Conservation (phyloP, 23 tunicate species). For the Oikopleura dioica region DNA sequence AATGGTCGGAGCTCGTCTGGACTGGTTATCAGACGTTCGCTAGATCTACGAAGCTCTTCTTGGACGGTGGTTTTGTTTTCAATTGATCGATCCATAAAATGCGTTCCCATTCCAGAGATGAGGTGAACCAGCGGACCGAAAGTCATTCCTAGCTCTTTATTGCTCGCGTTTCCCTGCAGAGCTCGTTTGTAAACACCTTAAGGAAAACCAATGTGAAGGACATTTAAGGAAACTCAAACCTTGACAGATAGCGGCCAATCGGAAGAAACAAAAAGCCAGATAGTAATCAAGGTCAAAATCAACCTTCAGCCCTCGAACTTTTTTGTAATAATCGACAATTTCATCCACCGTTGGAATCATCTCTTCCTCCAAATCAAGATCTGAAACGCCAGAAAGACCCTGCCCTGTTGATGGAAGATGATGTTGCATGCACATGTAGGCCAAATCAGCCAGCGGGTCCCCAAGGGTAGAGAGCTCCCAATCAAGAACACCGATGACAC, state of each 20-base stretch:
- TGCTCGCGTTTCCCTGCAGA: constrained; percentile 22
- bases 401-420: neutral
- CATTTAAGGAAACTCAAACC: too few relatives aligned
- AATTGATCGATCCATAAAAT: too few relatives aligned
- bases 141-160: neutral
- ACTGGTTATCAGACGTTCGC: neutral
- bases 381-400: constrained; percentile 29
- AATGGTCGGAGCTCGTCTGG: neutral
- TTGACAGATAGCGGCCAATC: constrained; percentile 73
- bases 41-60: too few relatives aligned
- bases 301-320: constrained; percentile 15
- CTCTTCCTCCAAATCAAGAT: constrained; percentile 29
- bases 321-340: constrained; percentile 29
- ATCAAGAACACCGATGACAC: constrained; percentile 50
- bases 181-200: constrained; percentile 88
- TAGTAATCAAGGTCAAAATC: constrained; percentile 60
- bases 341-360: constrained; percentile 60
- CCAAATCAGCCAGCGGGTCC: constrained; percentile 61
- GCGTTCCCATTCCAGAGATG: too few relatives aligned
- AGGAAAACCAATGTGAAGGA: too few relatives aligned
- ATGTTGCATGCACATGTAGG: constrained; percentile 12
- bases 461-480: constrained; percentile 97
- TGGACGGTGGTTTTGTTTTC: too few relatives aligned
- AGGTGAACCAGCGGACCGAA: neutral
- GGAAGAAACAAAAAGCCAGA: constrained; percentile 74